Evolutionary conservation across 2,888 invertebrate species (phyloP), one percentile per base, ranked within the genome.

Genomic region (Liopterus haemorrhoidalis): DNA sequence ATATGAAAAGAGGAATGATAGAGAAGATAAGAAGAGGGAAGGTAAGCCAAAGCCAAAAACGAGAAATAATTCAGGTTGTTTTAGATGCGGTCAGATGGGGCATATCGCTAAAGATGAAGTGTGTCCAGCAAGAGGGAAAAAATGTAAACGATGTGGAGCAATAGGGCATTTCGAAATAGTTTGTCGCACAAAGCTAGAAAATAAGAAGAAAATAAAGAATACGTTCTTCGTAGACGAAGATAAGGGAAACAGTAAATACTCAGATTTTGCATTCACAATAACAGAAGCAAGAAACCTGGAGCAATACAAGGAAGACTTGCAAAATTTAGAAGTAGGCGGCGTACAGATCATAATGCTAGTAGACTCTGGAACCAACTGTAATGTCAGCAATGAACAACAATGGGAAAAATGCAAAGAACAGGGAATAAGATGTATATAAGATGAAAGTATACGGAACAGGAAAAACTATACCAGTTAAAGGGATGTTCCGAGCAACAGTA

Each of bases 141-240:
- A 28, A 28, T 4, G 6, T 4, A 28, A 28, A 15, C 12, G 28
- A 28, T 28, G 6, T 28, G 6, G 15, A 28, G n/a, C 12, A 4
- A 28, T 28, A 28, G 28, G 28, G 15, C 28, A 28, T 28, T 28
- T 28, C 28, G 28, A 28, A 15, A 15, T 28, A 28, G 28, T n/a
- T 15, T 28, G 28, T 28, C 28, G 15, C n/a, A 28, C 28, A 14
- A 5, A 28, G 28, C 4, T 2, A 28, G 28, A 14, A 28, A 28
- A 12, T 15, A 28, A 28, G 12, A 14, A 14, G n/a, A 28, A 5
- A 5, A 15, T 5, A 28, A 28, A n/a, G 28, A 28, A 28, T 3
- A 28, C 12, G 12, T 2, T 14, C 3, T 28, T 28, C 12, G 28
- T 14, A 28, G 28, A 28, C 12, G 28, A n/a, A n/a, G n/a, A 28